phyloP scores from a whole-genome alignment of 2,888 invertebrate genomes.

The Bombylius discolor region DNA sequence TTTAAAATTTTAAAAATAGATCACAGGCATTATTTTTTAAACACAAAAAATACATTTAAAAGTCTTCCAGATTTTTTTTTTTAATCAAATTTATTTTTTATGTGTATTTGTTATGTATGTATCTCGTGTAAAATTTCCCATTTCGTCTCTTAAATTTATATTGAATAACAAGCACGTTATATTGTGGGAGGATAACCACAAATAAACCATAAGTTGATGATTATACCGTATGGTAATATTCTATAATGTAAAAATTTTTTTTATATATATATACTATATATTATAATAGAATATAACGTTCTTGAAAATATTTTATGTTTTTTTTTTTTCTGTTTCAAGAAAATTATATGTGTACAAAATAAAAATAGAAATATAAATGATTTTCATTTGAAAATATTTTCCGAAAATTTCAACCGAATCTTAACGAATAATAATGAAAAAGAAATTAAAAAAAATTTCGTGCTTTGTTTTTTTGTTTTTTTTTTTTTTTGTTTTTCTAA shows the following conservation, averaged over 20 bases:
- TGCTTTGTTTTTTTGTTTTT: too few species aligned
- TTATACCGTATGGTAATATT: too few species aligned
- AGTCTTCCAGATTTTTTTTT: background rate
- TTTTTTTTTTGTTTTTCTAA: background rate
- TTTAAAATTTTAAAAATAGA: constrained; percentile 22
- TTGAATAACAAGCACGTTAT: background rate
- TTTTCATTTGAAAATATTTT: background rate
- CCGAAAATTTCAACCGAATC: background rate
- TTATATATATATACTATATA: too few species aligned
- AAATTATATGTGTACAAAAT: background rate
- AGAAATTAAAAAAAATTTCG: background rate
- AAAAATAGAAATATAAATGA: background rate
- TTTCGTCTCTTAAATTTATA: background rate
- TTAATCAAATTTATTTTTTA: too few species aligned
- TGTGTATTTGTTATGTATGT: background rate
- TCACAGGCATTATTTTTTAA: background rate
- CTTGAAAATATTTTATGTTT: background rate
- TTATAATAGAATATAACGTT: background rate
- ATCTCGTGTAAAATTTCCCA: background rate
- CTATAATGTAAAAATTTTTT: too few species aligned
- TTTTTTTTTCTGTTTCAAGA: background rate
- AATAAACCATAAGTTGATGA: background rate
- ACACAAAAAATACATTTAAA: background rate
- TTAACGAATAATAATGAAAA: background rate
- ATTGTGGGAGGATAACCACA: background rate